Percentiles rank a stretch among this genome's conserved stretches.
These are phyloP conservation scores for Leptinotarsa defecta DNA, from an alignment of 1,140 invertebrate species.

Conservation along the genomic window DNA sequence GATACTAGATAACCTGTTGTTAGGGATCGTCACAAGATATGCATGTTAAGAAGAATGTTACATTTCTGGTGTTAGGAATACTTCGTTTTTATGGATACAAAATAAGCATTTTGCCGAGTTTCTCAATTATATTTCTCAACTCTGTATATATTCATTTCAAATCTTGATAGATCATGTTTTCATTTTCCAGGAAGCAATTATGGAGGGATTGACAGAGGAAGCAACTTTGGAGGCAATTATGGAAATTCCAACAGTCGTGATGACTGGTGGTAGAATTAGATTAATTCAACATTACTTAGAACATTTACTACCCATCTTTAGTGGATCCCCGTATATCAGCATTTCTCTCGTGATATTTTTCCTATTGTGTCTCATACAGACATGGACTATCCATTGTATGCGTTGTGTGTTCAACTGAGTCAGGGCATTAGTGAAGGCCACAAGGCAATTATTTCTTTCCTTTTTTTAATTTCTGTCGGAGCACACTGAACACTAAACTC, in stretches of 20 bases:
- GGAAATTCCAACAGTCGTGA: slow-evolving; percentile 45
- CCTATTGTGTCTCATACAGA: not conserved
- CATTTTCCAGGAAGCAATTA: slow-evolving; percentile 35
- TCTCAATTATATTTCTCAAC: too few species aligned
- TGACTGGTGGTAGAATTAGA: slow-evolving; percentile 52
- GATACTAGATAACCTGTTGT: too few species aligned
- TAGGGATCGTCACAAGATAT: too few species aligned
- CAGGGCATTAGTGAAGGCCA: not conserved
- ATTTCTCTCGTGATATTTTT: slow-evolving; percentile 3
- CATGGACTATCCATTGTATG: not conserved
- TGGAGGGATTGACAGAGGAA: slow-evolving; percentile 47
- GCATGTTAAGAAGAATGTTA: too few species aligned
- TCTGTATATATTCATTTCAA: not conserved
- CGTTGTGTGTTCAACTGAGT: not conserved
- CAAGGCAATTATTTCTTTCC: not conserved
- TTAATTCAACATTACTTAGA: slow-evolving; percentile 11
- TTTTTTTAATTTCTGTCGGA: not conserved
- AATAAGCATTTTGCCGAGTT: too few species aligned
- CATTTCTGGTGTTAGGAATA: too few species aligned
- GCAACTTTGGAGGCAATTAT: slow-evolving; percentile 54
- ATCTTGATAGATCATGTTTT: slow-evolving; percentile 11
- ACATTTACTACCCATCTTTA: slow-evolving; percentile 13
- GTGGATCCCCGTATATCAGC: slow-evolving; percentile 3
- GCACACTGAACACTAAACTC: not conserved
- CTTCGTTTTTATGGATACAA: too few species aligned